phyloP scores from a whole-genome alignment of 2,888 invertebrate species.

The Mesorhabditis spiculigera region DNA sequence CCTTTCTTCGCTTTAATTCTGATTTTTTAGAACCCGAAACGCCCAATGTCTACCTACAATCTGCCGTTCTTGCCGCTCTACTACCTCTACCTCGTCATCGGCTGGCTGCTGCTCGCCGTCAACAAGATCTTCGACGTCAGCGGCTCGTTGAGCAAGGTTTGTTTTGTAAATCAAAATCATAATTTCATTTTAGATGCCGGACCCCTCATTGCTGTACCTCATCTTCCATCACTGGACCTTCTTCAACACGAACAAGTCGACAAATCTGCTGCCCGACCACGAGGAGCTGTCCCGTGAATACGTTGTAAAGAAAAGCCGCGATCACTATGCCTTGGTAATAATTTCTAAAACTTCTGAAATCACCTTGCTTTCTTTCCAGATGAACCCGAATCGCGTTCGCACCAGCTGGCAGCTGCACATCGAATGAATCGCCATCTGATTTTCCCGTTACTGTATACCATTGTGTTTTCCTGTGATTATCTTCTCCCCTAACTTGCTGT shows the following conservation, averaged over 20 bases:
- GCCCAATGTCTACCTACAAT: constrained; percentile 15
- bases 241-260: constrained; percentile 42
- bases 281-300: background rate
- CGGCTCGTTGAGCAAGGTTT: background rate
- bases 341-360: no score
- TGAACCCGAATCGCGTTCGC: no score
- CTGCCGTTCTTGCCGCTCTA: constrained; percentile 36
- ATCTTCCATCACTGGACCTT: constrained; percentile 54
- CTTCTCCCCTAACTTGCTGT: no score
- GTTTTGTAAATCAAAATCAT: background rate
- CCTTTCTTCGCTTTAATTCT: background rate
- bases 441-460: no score
- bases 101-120: constrained; percentile 15
- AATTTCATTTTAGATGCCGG: constrained; percentile 33
- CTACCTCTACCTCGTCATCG: constrained; percentile 28
- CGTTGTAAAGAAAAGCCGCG: background rate
- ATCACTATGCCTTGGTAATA: background rate
- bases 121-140: constrained; percentile 15
- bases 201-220: constrained; percentile 43
- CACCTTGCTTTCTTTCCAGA: no score
- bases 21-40: constrained; percentile 22
- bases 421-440: no score
- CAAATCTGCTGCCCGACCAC: constrained; percentile 29
- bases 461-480: no score
- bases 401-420: no score